These are phyloP conservation scores for Fratercula arctica DNA, from an alignment of 2,797 vertebrate species.

Conservation along the genomic window DNA sequence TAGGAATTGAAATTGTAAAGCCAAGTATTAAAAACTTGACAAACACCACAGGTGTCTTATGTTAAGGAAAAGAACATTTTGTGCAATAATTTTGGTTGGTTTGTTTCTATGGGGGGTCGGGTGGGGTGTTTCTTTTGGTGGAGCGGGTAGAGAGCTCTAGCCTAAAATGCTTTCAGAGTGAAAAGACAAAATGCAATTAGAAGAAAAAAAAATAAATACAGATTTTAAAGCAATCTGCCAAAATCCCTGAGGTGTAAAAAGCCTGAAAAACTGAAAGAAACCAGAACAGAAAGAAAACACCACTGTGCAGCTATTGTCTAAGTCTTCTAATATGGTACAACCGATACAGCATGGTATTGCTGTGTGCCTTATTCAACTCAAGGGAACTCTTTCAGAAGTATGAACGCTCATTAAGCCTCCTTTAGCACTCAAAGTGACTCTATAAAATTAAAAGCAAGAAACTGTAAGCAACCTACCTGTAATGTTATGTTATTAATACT, in stretches of 20 bases:
- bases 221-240: background rate
- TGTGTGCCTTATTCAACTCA: background rate
- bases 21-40: background rate
- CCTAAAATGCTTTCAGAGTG: background rate
- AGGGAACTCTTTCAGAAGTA: background rate
- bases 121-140: background rate
- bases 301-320: background rate
- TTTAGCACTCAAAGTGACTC: background rate
- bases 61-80: background rate
- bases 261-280: background rate
- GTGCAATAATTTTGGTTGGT: background rate
- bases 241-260: background rate
- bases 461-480: slow-evolving; percentile 79
- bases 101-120: fast-evolving
- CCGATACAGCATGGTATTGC: background rate
- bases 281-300: fast-evolving
- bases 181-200: background rate
- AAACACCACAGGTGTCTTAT: background rate
- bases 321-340: background rate
- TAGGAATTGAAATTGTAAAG: background rate
- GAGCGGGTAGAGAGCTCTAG: background rate
- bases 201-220: fast-evolving
- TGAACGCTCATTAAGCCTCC: background rate
- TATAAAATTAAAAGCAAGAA: background rate
- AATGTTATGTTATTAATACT: slow-evolving; percentile 97